Conservation (phyloP, 2,888 invertebrate genomes). For the Apamea sordens region DNA sequence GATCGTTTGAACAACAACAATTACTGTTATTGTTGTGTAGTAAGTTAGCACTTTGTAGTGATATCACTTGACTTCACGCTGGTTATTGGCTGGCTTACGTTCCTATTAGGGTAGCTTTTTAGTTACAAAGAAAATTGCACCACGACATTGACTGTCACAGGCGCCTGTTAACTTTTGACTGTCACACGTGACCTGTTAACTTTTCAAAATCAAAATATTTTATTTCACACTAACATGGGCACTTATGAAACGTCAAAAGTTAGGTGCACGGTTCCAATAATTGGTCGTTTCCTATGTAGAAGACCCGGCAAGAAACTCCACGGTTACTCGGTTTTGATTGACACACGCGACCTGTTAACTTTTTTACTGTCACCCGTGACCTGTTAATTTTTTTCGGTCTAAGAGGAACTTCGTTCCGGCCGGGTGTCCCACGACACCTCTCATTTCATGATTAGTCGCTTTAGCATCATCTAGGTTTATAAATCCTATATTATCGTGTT, state of each 20-base stretch:
- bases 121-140: not conserved
- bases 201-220: too few relatives aligned
- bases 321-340: too few relatives aligned
- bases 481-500: not conserved
- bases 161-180: not conserved
- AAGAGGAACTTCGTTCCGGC: not conserved
- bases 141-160: too few relatives aligned
- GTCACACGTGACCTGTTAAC: too few relatives aligned
- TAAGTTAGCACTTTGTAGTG: not conserved
- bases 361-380: too few relatives aligned
- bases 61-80: not conserved
- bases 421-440: not conserved
- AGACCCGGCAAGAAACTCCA: too few relatives aligned
- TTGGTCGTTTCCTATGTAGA: too few relatives aligned
- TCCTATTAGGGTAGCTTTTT: not conserved
- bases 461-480: not conserved
- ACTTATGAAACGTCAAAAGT: too few relatives aligned
- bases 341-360: too few relatives aligned
- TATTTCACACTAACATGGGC: too few relatives aligned
- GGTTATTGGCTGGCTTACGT: too few relatives aligned
- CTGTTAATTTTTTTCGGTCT: not conserved
- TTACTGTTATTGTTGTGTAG: not conserved
- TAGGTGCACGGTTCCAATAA: too few relatives aligned
- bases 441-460: not conserved
- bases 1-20: slow-evolving; percentile 7